Evolutionary conservation across 2,888 invertebrate genomes (phyloP).

Genomic region (Himalopsyche anomala): DNA sequence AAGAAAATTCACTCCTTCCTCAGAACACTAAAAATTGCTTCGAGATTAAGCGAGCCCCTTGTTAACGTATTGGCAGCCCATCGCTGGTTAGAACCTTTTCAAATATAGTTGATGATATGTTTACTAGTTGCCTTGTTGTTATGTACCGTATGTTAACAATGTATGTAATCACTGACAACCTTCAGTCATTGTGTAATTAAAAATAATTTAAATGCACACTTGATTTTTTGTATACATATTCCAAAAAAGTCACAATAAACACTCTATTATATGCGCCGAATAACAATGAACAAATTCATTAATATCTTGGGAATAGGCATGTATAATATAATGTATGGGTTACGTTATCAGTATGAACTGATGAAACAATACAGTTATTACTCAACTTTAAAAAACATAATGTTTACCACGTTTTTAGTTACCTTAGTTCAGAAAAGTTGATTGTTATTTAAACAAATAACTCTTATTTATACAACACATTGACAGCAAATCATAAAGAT

Average conservation of each 20-base stretch:
- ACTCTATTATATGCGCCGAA: neutral
- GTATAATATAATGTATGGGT: neutral
- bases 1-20: no score
- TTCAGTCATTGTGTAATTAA: constrained; percentile 1
- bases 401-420: no score
- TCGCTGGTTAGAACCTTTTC: no score
- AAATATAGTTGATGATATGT: neutral
- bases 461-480: no score
- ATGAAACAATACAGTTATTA: neutral
- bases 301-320: neutral
- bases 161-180: neutral
- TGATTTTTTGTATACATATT: neutral
- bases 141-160: neutral
- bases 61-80: no score
- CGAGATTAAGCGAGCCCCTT: no score
- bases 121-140: neutral
- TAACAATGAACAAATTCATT: constrained; percentile 7
- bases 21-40: no score
- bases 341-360: neutral
- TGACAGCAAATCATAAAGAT: no score
- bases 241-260: neutral
- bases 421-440: no score
- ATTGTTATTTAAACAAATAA: no score
- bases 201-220: neutral
- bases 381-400: no score